phyloP scores from a whole-genome alignment of 2,113 vertebrate species.

The Heloderma charlesbogerti region DNA sequence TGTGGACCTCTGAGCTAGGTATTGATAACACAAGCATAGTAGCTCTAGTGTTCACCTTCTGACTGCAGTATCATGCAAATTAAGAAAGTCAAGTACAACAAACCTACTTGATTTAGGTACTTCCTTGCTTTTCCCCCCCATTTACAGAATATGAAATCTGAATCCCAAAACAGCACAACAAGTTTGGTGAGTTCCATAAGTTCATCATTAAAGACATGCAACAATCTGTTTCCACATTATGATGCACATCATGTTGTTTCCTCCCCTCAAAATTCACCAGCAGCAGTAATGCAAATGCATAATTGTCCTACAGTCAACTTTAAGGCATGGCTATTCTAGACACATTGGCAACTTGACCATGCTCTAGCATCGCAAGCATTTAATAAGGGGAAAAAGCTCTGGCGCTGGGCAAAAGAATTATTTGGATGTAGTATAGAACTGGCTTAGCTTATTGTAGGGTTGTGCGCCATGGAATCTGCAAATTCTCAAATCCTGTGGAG shows the following conservation, averaged over 20 bases:
- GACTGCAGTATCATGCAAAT: no score
- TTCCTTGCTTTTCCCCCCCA: not conserved
- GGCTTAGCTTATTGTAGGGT: not conserved
- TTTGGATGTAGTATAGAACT: not conserved
- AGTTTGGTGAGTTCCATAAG: not conserved
- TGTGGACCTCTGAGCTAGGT: no score
- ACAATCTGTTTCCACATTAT: no score
- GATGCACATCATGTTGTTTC: not conserved
- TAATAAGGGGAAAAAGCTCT: not conserved
- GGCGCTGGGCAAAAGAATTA: not conserved
- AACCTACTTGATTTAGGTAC: not conserved
- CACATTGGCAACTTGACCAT: not conserved
- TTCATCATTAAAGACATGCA: not conserved
- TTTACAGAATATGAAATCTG: not conserved
- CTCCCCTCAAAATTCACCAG: not conserved
- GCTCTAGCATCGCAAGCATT: not conserved
- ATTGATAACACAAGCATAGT: not conserved
- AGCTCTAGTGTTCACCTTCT: not conserved
- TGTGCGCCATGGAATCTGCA: not conserved
- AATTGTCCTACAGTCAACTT: not conserved
- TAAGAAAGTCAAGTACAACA: no score
- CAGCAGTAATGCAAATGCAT: not conserved
- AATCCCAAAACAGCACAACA: not conserved
- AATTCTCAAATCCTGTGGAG: not conserved
- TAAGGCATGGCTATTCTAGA: not conserved